These are phyloP conservation scores for Sceloporus undulatus DNA, from an alignment of 2,113 vertebrate genomes.

Conservation along the genomic window DNA sequence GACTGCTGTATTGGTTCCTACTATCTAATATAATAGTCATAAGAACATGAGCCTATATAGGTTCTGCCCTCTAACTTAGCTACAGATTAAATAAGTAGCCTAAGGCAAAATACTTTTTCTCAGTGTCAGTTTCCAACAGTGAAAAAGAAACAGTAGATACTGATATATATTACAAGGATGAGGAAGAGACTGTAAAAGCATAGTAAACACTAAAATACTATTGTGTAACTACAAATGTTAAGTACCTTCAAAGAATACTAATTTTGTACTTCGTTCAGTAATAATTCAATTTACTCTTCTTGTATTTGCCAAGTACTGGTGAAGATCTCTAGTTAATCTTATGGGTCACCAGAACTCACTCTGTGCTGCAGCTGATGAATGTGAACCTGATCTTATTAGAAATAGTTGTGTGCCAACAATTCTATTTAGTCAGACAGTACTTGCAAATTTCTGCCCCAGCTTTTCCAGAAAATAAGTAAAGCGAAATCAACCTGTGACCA, in stretches of 20 bases:
- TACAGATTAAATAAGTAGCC: not conserved
- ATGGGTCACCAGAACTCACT: not conserved
- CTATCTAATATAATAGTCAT: too few relatives aligned
- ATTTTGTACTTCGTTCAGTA: not conserved
- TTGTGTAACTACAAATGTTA: not conserved
- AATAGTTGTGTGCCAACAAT: not conserved
- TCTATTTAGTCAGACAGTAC: not conserved
- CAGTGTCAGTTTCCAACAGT: not conserved
- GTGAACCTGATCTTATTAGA: not conserved
- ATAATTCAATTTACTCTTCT: not conserved
- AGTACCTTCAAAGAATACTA: not conserved
- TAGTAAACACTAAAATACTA: not conserved
- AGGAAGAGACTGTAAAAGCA: not conserved
- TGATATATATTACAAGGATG: not conserved
- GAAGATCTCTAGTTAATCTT: not conserved
- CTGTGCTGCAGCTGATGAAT: not conserved
- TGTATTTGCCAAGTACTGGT: not conserved
- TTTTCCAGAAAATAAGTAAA: not conserved
- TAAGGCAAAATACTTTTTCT: not conserved
- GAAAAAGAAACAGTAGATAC: not conserved
- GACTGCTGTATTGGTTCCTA: not conserved
- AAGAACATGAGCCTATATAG: too few relatives aligned
- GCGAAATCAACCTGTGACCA: not conserved
- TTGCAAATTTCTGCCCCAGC: not conserved
- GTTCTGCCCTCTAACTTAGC: not conserved